phyloP scores from a whole-genome alignment of 2,113 vertebrate species.

The Theristicus caerulescens region DNA sequence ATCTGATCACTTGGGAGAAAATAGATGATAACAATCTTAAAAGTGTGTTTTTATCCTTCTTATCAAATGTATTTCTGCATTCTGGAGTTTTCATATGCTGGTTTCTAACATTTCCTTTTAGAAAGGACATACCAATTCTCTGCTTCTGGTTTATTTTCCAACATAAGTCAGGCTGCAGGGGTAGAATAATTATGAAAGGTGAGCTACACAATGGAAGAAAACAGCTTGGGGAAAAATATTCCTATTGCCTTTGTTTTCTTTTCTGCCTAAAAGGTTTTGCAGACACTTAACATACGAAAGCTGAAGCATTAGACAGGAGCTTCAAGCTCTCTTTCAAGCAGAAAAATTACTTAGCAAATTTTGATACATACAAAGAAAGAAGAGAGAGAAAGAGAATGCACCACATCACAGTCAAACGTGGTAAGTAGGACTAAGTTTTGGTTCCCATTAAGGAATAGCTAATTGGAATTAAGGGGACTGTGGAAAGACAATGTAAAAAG shows the following conservation, averaged over 20 bases:
- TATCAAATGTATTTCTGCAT: neutral
- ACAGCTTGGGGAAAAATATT: neutral
- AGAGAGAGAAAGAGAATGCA: neutral
- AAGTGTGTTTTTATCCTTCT: neutral
- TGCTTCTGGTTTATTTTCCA: neutral
- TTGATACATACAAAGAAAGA: neutral
- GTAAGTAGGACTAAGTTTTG: neutral
- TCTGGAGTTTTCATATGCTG: neutral
- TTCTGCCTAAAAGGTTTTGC: conserved; percentile 7
- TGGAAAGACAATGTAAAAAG: neutral
- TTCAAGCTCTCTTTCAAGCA: neutral
- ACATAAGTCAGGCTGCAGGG: neutral
- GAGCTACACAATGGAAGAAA: neutral
- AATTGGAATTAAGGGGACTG: neutral
- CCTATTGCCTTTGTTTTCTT: neutral
- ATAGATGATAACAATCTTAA: neutral
- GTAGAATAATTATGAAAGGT: neutral
- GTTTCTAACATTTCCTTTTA: neutral
- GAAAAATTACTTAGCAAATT: conserved; percentile 1
- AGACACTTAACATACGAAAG: conserved; percentile 24
- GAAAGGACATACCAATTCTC: neutral
- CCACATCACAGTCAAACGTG: neutral
- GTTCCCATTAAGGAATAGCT: neutral
- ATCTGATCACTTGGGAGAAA: neutral
- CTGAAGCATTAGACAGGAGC: neutral